Base-by-base conservation (phyloP, 2,888 invertebrate species). In the Trichacis sp. region DNA sequence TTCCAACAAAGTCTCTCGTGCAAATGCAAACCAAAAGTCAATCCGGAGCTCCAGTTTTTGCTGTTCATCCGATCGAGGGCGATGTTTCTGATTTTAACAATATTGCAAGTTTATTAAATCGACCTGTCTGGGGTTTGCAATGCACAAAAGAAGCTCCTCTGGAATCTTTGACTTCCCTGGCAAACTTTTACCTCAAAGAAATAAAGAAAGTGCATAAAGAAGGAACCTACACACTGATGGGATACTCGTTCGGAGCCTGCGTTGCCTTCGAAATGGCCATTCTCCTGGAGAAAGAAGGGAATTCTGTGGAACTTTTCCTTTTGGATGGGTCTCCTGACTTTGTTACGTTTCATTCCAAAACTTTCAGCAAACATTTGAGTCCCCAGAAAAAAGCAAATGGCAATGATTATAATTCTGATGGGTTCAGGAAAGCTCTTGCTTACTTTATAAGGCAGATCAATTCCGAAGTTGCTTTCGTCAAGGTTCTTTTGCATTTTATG, bases 231-330 rank as follows among this genome's bases (percentile, higher is more conserved):
- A 89, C 91, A 50, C 86, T 99, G 69, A 90, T 94, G 43, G 98
- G 98, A 1, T 98, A 99, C 86, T 98, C 98, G 0, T 98, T 95
- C 85, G 98, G 99, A 66, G 95, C 96, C 40, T 91, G 93, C 73
- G 93, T 98, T 30, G 97, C 96, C 14, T 95, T 96, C 83, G 98
- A 98, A 87, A 97, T 98, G 91, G 94, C 94, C 19, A 86, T 93
- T 29, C 93, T 94, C 81, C 86, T 98, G 54, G 94, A 96, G 81
- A 85, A 87, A 70, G 84, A 77, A 29, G 88, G 88, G 1, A 88
- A 89, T 77, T 84, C 80, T 67, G 87, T 88, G 24, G 87, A 88
- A 47, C 86, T 96, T 33, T 89, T 93, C 71, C 88, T 98, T 73
- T 87, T 98, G 72, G 98, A 98, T 86, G 98, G 98, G 38, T 94